A percentile compares a stretch with the other conserved stretches of the same genome.
Evolutionary conservation across 1,140 invertebrate genomes (phyloP).

Genomic region (Nasonia longicornis): DNA sequence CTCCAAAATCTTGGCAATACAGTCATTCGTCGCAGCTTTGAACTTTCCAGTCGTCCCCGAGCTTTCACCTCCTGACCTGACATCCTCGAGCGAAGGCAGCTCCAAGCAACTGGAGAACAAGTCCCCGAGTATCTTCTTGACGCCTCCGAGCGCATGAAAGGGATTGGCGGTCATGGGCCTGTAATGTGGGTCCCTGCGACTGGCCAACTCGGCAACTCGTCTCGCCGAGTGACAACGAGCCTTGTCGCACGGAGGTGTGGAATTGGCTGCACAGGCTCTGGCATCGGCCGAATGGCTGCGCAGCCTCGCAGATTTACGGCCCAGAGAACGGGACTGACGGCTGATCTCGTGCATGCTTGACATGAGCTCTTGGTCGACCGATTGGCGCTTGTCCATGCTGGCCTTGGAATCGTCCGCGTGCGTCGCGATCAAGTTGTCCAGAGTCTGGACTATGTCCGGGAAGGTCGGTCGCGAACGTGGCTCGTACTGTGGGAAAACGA

Average conservation of each 20-base stretch:
- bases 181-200: slow-evolving; percentile 83
- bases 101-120: slow-evolving; percentile 83
- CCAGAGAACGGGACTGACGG: slow-evolving; percentile 58
- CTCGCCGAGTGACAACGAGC: slow-evolving; percentile 76
- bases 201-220: slow-evolving; percentile 81
- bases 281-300: slow-evolving; percentile 65
- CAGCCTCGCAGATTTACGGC: slow-evolving; percentile 53
- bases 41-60: slow-evolving; percentile 45
- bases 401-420: slow-evolving; percentile 61
- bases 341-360: slow-evolving; percentile 64
- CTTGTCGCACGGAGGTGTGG: slow-evolving; percentile 74
- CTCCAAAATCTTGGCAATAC: slow-evolving; percentile 65
- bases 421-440: slow-evolving; percentile 65
- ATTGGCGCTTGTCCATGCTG: slow-evolving; percentile 56
- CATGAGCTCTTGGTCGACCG: slow-evolving; percentile 60
- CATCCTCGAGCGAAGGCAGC: slow-evolving; percentile 73
- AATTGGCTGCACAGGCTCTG: slow-evolving; percentile 59
- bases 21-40: slow-evolving; percentile 64
- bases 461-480: slow-evolving; percentile 87
- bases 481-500: slow-evolving; percentile 77
- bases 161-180: slow-evolving; percentile 78
- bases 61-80: slow-evolving; percentile 56
- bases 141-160: slow-evolving; percentile 78
- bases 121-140: slow-evolving; percentile 83
- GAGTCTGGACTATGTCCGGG: slow-evolving; percentile 77